Conservation (phyloP, 2,113 vertebrate genomes). For the Pelodiscus sinensis region DNA sequence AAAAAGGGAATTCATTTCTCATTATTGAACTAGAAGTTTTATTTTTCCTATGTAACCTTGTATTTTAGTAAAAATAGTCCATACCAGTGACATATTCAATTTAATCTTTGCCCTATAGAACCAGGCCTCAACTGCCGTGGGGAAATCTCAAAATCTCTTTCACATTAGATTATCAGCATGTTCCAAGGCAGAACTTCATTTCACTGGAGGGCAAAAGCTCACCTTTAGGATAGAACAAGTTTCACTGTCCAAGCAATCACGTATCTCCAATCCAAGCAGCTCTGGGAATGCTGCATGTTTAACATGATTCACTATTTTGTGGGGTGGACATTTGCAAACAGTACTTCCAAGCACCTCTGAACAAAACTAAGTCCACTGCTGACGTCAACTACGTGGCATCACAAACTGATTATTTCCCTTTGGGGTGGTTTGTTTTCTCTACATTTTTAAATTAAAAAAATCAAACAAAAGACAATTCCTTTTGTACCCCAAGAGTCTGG, state of each 20-base stretch:
- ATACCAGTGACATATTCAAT: background rate
- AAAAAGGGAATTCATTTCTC: background rate
- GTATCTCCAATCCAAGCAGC: background rate
- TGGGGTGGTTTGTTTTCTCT: background rate
- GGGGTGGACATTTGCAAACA: fast-evolving
- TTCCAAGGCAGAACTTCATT: background rate
- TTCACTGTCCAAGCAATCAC: background rate
- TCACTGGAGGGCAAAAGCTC: background rate
- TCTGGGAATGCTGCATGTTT: background rate
- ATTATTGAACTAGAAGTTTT: background rate
- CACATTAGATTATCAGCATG: background rate
- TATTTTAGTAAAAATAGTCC: background rate
- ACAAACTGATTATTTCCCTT: background rate
- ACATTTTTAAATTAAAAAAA: background rate
- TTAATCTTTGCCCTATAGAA: background rate
- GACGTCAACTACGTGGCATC: background rate
- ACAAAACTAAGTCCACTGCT: background rate
- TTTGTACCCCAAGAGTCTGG: background rate
- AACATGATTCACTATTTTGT: background rate
- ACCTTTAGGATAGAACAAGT: background rate
- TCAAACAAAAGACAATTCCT: background rate
- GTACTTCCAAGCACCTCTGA: fast-evolving
- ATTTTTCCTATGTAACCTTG: background rate
- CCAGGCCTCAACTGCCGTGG: background rate
- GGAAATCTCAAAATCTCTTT: background rate